phyloP scores from a whole-genome alignment of 2,797 vertebrate genomes.

The Epinephelus awoara region DNA sequence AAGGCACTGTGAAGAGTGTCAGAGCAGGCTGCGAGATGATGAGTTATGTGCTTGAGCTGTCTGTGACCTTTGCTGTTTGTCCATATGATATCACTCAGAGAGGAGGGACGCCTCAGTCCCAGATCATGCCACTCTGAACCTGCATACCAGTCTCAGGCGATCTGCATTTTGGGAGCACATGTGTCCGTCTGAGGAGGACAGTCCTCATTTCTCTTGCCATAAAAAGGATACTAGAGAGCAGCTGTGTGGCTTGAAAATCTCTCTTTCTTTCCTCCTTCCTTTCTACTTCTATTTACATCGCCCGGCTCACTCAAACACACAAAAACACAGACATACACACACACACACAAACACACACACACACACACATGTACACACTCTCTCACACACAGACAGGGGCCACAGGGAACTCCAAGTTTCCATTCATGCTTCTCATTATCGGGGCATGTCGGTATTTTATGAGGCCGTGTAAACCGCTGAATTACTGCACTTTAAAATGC shows the following conservation, averaged over 20 bases:
- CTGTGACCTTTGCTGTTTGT: conserved; percentile 77
- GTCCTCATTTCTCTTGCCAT: conserved; percentile 15
- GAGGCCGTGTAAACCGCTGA: conserved; percentile 87
- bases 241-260: conserved; percentile 45
- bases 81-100: conserved; percentile 75
- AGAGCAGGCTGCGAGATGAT: conserved; percentile 66
- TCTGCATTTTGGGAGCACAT: conserved; percentile 24
- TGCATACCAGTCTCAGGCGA: conserved; percentile 45
- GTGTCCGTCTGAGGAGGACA: neutral
- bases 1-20: conserved; percentile 71
- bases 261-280: conserved; percentile 35
- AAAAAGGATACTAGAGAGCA: conserved; percentile 34
- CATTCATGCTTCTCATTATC: conserved; percentile 87
- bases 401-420: conserved; percentile 83
- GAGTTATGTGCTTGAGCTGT: conserved; percentile 75
- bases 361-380: conserved; percentile 28
- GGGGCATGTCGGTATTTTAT: conserved; percentile 88
- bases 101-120: conserved; percentile 47
- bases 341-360: conserved; percentile 39
- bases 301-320: conserved; percentile 42
- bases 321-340: conserved; percentile 32
- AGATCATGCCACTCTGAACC: conserved; percentile 42
- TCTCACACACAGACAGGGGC: conserved; percentile 54
- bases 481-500: conserved; percentile 89
- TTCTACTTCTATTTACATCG: conserved; percentile 59